Evolutionary conservation across 2,888 invertebrate species (phyloP), one percentile per base, ranked within the genome.

Genomic region (Eudasyphora cyanicolor): DNA sequence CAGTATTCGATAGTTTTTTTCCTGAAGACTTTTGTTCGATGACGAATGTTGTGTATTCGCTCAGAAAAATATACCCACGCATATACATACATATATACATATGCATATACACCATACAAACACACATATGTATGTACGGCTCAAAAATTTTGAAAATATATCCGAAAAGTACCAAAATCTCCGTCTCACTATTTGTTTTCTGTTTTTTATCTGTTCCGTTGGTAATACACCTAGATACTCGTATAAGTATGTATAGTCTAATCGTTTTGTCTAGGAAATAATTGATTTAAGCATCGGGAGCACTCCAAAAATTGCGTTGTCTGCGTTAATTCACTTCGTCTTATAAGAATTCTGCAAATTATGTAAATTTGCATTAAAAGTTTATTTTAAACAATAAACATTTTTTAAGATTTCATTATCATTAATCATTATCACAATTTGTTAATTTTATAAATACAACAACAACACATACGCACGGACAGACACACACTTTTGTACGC

Each of bases 401-500:
- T n/a, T n/a, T n/a, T n/a, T n/a, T n/a, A n/a, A n/a, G n/a, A n/a
- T n/a, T n/a, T n/a, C n/a, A n/a, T n/a, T n/a, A n/a, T n/a, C n/a
- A n/a, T n/a, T n/a, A n/a, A n/a, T n/a, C n/a, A n/a, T n/a, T n/a
- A n/a, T n/a, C 1, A 54, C 19, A 69, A 67, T 57, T 69, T n/a
- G 64, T 42, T 54, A 64, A 38, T 57, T 10, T 60, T 24, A 69
- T 54, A 5, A 74, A 38, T 14, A 29, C 17, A 21, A 51, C 12
- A 51, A 27, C n/a, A 74, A 74, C 27, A 38, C 32, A 35, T 35
- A 67, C 67, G 24, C 38, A 42, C 38, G 14, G 14, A 77, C 27
- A 80, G 62, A 67, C 84, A 84, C 82, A 21, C 76, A 75, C 51
- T 27, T 81, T 84, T 73, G 67, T 42, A 67, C 35, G 73, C 76